These are phyloP conservation scores for Eristalis pertinax DNA, from an alignment of 2,888 invertebrate species.

Conservation along the genomic window DNA sequence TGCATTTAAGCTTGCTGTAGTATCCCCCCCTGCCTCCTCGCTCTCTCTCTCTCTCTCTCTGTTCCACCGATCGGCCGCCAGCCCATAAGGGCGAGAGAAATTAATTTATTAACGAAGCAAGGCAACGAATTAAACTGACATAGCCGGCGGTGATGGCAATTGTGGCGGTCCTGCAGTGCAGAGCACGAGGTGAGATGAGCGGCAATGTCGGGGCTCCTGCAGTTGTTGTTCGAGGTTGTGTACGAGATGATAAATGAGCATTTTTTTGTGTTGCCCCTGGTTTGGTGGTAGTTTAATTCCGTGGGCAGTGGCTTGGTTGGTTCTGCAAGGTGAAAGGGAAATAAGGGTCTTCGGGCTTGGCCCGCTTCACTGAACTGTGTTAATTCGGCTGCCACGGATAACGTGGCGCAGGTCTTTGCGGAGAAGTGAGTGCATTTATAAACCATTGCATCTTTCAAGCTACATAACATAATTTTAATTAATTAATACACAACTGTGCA, in stretches of 20 bases:
- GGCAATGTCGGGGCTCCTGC: conserved; percentile 32
- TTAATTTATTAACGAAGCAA: conserved; percentile 70
- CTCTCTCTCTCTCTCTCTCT: too few species aligned
- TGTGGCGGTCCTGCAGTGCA: neutral
- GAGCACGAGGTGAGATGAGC: neutral
- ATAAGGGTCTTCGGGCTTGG: neutral
- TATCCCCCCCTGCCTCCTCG: neutral
- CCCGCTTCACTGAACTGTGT: conserved; percentile 32
- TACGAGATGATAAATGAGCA: conserved; percentile 62
- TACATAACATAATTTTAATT: conserved; percentile 49
- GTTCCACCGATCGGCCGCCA: conserved; percentile 14
- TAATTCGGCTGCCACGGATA: conserved; percentile 45
- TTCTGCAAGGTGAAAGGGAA: neutral
- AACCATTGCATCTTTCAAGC: conserved; percentile 27
- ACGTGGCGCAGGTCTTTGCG: conserved; percentile 14
- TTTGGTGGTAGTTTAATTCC: conserved; percentile 18
- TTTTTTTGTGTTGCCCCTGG: conserved; percentile 36
- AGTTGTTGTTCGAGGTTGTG: conserved; percentile 57
- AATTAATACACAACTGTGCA: conserved; percentile 39
- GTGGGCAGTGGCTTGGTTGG: neutral
- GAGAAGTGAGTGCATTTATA: conserved; percentile 25
- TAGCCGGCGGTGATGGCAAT: conserved; percentile 26
- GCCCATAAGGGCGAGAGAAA: conserved; percentile 53
- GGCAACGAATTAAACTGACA: conserved; percentile 70
- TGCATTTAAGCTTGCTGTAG: conserved; percentile 50